Percentiles rank a stretch among this genome's conserved stretches.
Evolutionary conservation across 2,113 vertebrate genomes (phyloP).

Genomic region (Ceyx cyanopectus): DNA sequence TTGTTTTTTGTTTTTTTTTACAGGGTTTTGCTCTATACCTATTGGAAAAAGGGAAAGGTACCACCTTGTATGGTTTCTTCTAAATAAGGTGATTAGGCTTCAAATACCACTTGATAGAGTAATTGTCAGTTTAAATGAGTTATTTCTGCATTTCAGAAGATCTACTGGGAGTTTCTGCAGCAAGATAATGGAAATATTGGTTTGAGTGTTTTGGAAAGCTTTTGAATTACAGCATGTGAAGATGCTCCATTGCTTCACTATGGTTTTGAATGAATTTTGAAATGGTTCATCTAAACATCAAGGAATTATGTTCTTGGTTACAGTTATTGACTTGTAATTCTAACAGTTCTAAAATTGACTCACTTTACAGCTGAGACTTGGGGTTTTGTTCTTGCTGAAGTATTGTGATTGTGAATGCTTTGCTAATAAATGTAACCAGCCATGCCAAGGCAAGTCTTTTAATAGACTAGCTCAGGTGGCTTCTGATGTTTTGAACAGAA

Average conservation of each 20-base stretch:
- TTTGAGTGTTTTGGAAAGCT: background rate
- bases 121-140: background rate
- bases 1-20: background rate
- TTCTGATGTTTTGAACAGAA: background rate
- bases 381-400: background rate
- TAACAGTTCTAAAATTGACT: background rate
- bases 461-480: background rate
- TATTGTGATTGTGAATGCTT: background rate
- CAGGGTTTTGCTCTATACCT: accelerated
- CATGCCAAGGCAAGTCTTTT: background rate
- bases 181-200: background rate
- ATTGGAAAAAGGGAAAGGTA: background rate
- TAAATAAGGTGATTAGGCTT: background rate
- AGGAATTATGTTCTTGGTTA: background rate
- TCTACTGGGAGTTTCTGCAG: background rate
- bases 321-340: background rate
- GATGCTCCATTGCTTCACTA: background rate
- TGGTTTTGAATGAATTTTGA: background rate
- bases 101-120: background rate
- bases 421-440: background rate
- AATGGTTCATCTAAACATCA: background rate
- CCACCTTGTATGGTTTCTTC: background rate
- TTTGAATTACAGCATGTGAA: background rate
- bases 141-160: background rate
- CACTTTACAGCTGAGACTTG: background rate